Evolutionary conservation across 2,797 vertebrate genomes (phyloP).

Genomic region (Ataeniobius toweri): DNA sequence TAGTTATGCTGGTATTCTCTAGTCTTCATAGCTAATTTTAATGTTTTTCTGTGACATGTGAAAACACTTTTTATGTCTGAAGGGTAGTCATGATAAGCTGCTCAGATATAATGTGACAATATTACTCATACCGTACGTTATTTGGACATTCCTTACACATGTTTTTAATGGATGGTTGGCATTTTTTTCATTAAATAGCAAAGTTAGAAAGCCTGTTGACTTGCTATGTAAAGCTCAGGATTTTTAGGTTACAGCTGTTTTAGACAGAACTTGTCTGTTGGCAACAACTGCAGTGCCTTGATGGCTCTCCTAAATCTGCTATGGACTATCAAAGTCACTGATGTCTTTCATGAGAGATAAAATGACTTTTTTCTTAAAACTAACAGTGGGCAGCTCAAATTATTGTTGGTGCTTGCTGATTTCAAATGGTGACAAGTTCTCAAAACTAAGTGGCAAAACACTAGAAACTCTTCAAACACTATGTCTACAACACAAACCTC

Average conservation of each 20-base stretch:
- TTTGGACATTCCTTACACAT: constrained; percentile 37
- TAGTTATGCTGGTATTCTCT: neutral
- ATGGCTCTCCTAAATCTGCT: constrained; percentile 21
- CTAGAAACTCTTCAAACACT: constrained; percentile 19
- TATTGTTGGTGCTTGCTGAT: neutral
- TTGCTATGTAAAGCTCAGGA: constrained; percentile 23
- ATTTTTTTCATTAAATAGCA: constrained; percentile 59
- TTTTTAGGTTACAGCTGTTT: constrained; percentile 34
- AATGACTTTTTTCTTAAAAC: constrained; percentile 13
- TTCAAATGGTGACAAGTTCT: constrained; percentile 26
- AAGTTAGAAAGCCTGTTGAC: constrained; percentile 45
- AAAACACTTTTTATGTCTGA: neutral
- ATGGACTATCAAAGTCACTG: constrained; percentile 31
- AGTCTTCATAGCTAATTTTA: neutral
- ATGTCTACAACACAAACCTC: constrained; percentile 1
- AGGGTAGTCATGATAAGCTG: constrained; percentile 38
- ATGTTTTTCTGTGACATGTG: neutral
- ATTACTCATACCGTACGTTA: constrained; percentile 35
- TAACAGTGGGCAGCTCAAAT: constrained; percentile 18
- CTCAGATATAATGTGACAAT: constrained; percentile 42
- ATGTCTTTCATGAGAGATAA: constrained; percentile 5
- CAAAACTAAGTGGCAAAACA: constrained; percentile 16
- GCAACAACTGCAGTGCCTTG: constrained; percentile 28
- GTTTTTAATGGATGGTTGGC: constrained; percentile 59
- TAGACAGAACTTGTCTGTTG: constrained; percentile 36